Conservation (phyloP, 2,797 vertebrate genomes). For the Malurus leucopterus region DNA sequence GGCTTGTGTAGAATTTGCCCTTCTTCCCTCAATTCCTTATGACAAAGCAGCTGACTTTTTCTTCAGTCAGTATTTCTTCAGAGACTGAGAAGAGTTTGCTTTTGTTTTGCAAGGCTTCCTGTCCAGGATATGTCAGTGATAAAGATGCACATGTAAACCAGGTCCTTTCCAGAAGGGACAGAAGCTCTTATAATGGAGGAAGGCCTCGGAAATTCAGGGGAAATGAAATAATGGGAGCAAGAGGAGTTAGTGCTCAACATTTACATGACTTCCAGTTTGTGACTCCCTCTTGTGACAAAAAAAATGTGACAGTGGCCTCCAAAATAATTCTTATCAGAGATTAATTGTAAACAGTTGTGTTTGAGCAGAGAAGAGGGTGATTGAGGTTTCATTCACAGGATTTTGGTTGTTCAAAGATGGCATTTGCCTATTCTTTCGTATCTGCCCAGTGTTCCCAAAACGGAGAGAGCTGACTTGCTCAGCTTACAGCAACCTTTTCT, state of each 20-base stretch:
- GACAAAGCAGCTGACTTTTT: not conserved
- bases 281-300: not conserved
- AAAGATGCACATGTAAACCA: not conserved
- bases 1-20: not conserved
- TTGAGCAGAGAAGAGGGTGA: not conserved
- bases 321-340: not conserved
- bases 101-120: not conserved
- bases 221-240: not conserved
- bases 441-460: not conserved
- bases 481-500: not conserved
- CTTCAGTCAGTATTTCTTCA: not conserved
- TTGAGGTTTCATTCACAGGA: not conserved
- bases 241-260: not conserved
- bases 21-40: not conserved
- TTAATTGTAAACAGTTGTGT: not conserved
- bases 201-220: not conserved
- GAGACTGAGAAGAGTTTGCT: not conserved
- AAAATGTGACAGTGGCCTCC: fast-evolving
- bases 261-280: not conserved
- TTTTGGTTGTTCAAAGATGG: not conserved
- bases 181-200: not conserved
- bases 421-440: not conserved
- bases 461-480: not conserved
- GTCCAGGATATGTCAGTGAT: not conserved
- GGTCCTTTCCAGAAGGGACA: not conserved